Evolutionary conservation across 2,888 invertebrate species (phyloP).

Genomic region (Melinaea menophilus): DNA sequence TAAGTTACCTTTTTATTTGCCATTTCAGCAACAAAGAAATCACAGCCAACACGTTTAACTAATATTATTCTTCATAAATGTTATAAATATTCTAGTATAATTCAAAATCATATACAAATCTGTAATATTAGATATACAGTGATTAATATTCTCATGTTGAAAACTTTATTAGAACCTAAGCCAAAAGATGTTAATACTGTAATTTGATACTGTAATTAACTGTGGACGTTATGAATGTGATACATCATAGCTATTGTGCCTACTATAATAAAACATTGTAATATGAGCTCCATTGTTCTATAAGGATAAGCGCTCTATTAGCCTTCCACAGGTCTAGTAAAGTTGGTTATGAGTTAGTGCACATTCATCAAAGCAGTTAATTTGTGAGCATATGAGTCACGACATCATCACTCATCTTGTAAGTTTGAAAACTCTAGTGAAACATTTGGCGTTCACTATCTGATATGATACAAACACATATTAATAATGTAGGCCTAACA

Average conservation of each 20-base stretch:
- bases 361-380: slow-evolving; percentile 74
- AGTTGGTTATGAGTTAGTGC: slow-evolving; percentile 50
- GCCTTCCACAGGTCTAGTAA: slow-evolving; percentile 39
- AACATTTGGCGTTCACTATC: slow-evolving; percentile 49
- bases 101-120: no score
- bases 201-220: slow-evolving; percentile 70
- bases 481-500: no score
- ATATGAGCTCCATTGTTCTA: slow-evolving; percentile 38
- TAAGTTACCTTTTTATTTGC: background rate
- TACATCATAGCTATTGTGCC: slow-evolving; percentile 65
- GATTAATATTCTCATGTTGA: slow-evolving; percentile 8
- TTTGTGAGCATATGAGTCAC: slow-evolving; percentile 72
- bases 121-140: background rate
- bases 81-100: no score
- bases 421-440: slow-evolving; percentile 48
- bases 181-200: slow-evolving; percentile 61
- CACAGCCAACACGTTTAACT: background rate
- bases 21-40: background rate
- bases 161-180: slow-evolving; percentile 13
- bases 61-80: no score
- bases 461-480: background rate
- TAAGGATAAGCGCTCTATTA: slow-evolving; percentile 29
- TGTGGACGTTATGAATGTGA: slow-evolving; percentile 66
- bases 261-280: slow-evolving; percentile 48
- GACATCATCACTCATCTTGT: slow-evolving; percentile 71